These are phyloP conservation scores for Sebastes oblongus DNA, from an alignment of 2,797 vertebrate species.

Conservation along the genomic window DNA sequence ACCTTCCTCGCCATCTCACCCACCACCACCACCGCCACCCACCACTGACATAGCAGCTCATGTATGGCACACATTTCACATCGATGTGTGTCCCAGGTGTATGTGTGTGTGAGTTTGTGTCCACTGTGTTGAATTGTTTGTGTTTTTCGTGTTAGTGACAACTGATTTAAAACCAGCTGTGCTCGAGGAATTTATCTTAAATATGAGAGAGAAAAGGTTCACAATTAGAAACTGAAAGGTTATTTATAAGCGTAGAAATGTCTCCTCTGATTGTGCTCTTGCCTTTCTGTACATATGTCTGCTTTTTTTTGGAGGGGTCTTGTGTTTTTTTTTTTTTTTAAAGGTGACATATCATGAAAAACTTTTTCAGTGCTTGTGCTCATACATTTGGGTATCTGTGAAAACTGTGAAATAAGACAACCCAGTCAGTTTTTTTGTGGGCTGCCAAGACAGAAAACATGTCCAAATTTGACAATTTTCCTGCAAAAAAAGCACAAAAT, in stretches of 20 bases:
- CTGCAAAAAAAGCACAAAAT: not conserved
- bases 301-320: slow-evolving; percentile 21
- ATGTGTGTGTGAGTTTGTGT: slow-evolving; percentile 23
- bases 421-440: not conserved
- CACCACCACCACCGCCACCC: slow-evolving; percentile 24
- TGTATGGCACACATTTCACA: slow-evolving; percentile 14
- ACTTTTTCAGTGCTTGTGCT: not conserved
- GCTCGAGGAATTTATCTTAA: not conserved
- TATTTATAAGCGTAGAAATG: not conserved
- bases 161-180: not conserved
- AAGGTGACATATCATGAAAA: not conserved
- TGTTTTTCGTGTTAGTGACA: slow-evolving; percentile 11
- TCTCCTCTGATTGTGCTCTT: slow-evolving; percentile 8
- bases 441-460: not conserved
- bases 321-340: not conserved
- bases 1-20: slow-evolving; percentile 30
- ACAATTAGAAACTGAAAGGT: not conserved
- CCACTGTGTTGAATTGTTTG: slow-evolving; percentile 16
- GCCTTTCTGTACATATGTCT: slow-evolving; percentile 29
- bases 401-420: not conserved
- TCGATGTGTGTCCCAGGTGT: slow-evolving; percentile 15
- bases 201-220: not conserved
- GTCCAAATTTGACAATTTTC: not conserved
- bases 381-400: not conserved
- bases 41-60: slow-evolving; percentile 10